These are phyloP conservation scores for Diadegma fenestrale DNA, from an alignment of 2,888 invertebrate species.

Conservation along the genomic window DNA sequence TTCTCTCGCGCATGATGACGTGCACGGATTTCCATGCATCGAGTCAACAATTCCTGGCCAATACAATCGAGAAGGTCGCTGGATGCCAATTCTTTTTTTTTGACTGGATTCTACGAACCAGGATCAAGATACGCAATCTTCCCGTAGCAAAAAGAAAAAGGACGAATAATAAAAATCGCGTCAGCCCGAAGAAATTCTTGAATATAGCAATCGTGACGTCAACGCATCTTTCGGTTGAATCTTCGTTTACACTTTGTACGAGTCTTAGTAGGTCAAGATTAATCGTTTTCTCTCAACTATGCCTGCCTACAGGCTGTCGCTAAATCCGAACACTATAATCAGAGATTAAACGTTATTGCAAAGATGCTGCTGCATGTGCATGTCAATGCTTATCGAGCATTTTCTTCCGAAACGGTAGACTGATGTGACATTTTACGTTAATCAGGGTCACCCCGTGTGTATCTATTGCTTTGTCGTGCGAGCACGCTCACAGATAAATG, in stretches of 20 bases:
- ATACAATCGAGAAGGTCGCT: neutral
- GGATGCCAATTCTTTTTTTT: neutral
- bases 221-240: constrained; percentile 31
- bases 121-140: constrained; percentile 6
- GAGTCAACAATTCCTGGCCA: neutral
- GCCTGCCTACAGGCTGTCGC: neutral
- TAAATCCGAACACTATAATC: neutral
- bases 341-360: neutral
- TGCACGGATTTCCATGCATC: neutral
- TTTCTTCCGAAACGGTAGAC: neutral
- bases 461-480: no score
- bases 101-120: neutral
- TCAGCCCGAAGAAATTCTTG: constrained; percentile 20
- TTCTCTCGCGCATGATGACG: neutral
- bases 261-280: constrained; percentile 57
- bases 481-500: no score
- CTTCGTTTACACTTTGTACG: constrained; percentile 13
- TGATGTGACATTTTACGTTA: neutral
- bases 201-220: constrained; percentile 32
- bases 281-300: constrained; percentile 27
- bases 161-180: constrained; percentile 12
- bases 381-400: neutral
- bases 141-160: constrained; percentile 5
- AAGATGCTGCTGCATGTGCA: no score
- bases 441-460: neutral